Conservation (phyloP, 2,113 vertebrate species). For the Mesitornis unicolor region DNA sequence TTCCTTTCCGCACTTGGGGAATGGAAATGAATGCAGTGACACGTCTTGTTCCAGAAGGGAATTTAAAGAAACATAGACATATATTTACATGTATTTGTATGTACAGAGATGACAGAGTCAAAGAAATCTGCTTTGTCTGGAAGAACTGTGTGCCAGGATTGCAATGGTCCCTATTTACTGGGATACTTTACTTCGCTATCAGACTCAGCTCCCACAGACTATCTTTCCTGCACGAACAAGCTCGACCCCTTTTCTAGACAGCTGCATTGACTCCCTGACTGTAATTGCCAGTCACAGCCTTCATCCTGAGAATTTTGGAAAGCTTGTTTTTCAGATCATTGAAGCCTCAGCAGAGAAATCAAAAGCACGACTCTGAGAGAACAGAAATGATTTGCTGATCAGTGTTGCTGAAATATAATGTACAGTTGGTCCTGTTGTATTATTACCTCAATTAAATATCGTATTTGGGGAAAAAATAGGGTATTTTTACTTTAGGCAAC, state of each 20-base stretch:
- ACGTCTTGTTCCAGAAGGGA: neutral
- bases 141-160: neutral
- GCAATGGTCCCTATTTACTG: accelerated
- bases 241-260: neutral
- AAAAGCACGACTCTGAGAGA: neutral
- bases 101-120: neutral
- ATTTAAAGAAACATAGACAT: neutral
- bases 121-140: neutral
- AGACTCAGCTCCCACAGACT: neutral
- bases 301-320: neutral
- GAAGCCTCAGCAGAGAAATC: neutral
- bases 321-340: neutral
- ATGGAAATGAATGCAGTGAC: conserved; percentile 1
- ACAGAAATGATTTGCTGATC: neutral
- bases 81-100: neutral
- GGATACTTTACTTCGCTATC: neutral
- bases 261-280: neutral
- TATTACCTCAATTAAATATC: neutral
- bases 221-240: neutral
- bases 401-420: neutral
- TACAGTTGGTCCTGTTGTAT: neutral
- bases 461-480: neutral
- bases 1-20: neutral
- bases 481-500: neutral
- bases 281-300: neutral